Conservation (phyloP, 1,140 invertebrate genomes). For the Globodera rostochiensis region DNA sequence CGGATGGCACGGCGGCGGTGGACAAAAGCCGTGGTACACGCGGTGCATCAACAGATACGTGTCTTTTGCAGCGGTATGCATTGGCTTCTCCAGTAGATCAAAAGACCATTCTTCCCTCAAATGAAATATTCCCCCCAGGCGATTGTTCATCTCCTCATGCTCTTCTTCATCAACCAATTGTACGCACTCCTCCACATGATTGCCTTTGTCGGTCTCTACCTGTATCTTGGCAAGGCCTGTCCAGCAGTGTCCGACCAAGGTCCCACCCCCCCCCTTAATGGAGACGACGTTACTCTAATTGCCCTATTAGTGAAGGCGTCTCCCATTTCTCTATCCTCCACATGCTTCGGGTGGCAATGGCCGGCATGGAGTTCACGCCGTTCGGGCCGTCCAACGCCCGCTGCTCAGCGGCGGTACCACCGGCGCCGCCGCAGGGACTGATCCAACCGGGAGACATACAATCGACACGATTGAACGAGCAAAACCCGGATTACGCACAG, state of each 20-base stretch:
- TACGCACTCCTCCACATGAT: constrained; percentile 82
- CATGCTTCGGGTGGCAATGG: constrained; percentile 70
- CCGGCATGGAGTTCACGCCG: constrained; percentile 45
- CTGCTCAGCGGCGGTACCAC: constrained; percentile 67
- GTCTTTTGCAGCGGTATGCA: constrained; percentile 31
- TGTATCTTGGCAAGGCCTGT: constrained; percentile 89
- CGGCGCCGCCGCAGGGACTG: constrained; percentile 71
- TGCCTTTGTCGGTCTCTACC: constrained; percentile 81
- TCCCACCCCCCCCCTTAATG: constrained; percentile 60
- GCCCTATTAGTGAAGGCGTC: constrained; percentile 40
- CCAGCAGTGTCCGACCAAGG: constrained; percentile 87
- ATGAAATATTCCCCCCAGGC: constrained; percentile 69
- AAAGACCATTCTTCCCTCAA: too few relatives aligned
- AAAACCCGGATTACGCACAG: constrained; percentile 88
- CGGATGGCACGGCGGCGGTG: constrained; percentile 57
- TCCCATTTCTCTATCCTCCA: constrained; percentile 68
- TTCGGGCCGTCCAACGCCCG: constrained; percentile 77
- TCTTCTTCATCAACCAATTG: constrained; percentile 88
- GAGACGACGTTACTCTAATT: constrained; percentile 5
- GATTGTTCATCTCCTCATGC: constrained; percentile 81
- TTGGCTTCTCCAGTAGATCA: too few relatives aligned
- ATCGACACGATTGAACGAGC: constrained; percentile 85
- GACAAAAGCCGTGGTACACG: constrained; percentile 35
- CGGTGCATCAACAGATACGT: constrained; percentile 58
- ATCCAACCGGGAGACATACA: constrained; percentile 70